Conservation (phyloP, 1,140 invertebrate species). For the Chymomyza costata region DNA sequence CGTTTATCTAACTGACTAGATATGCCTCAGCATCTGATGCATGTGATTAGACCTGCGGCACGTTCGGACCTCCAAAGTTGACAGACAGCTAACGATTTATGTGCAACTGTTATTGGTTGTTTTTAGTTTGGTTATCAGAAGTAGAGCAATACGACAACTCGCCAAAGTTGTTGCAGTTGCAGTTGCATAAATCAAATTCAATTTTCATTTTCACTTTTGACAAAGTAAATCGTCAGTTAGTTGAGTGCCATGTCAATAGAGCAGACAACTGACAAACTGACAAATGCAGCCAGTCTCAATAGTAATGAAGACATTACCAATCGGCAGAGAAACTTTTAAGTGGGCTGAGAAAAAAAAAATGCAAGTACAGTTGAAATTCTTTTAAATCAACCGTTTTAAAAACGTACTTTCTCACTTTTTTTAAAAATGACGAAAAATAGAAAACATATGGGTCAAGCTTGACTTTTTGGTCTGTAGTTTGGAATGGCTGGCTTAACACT, state of each 20-base stretch:
- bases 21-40: conserved; percentile 50
- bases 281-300: conserved; percentile 29
- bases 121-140: conserved; percentile 56
- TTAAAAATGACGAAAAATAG: too few species aligned
- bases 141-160: conserved; percentile 21
- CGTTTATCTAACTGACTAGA: too few species aligned
- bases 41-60: conserved; percentile 54
- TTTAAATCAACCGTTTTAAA: too few species aligned
- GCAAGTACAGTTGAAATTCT: too few species aligned
- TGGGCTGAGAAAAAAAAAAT: too few species aligned
- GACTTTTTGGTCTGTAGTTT: too few species aligned
- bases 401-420: too few species aligned
- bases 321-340: conserved; percentile 15
- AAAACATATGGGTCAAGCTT: too few species aligned
- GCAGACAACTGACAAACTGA: not conserved
- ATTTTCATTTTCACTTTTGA: conserved; percentile 33
- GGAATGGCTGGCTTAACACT: too few species aligned
- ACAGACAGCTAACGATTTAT: conserved; percentile 23
- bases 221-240: not conserved
- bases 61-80: conserved; percentile 62
- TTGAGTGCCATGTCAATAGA: conserved; percentile 22
- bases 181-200: conserved; percentile 69
- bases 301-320: conserved; percentile 45
- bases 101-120: conserved; percentile 20
- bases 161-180: conserved; percentile 31